A percentile compares a stretch with the other conserved stretches of the same genome.
Conservation (phyloP, 2,888 invertebrate species). For the Cryptocephalus moraei region DNA sequence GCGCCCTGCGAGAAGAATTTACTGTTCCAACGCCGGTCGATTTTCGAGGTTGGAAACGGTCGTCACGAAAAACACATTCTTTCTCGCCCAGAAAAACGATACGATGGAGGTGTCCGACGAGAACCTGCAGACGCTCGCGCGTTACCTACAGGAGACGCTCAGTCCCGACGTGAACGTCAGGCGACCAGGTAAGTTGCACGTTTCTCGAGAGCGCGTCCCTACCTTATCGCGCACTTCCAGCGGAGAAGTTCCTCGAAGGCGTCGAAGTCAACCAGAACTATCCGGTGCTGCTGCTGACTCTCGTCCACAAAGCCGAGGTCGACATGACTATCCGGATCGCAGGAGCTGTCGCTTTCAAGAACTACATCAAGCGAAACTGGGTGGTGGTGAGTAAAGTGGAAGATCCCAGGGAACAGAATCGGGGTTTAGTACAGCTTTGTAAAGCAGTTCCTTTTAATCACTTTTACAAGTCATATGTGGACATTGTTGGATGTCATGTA, state of each 20-base stretch:
- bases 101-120: slow-evolving; percentile 83
- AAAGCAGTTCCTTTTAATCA: too few species aligned
- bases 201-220: too few species aligned
- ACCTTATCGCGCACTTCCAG: slow-evolving; percentile 41
- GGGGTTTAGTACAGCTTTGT: too few species aligned
- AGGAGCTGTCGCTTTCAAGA: slow-evolving; percentile 92
- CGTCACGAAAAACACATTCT: too few species aligned
- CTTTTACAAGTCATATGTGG: too few species aligned
- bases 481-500: too few species aligned
- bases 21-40: too few species aligned
- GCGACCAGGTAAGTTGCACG: slow-evolving; percentile 60
- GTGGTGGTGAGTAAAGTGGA: slow-evolving; percentile 50
- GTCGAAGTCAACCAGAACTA: slow-evolving; percentile 88
- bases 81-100: too few species aligned
- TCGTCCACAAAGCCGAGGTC: slow-evolving; percentile 73
- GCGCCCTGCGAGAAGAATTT: too few species aligned
- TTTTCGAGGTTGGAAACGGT: too few species aligned
- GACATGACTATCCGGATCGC: slow-evolving; percentile 78
- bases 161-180: slow-evolving; percentile 72
- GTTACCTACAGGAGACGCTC: slow-evolving; percentile 80
- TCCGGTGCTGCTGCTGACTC: slow-evolving; percentile 71
- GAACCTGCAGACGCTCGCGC: slow-evolving; percentile 70
- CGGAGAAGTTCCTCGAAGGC: slow-evolving; percentile 84
- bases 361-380: slow-evolving; percentile 96
- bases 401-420: too few species aligned